Percentiles rank a stretch among this genome's conserved stretches.
phyloP scores from a whole-genome alignment of 1,140 invertebrate species.

The Drosophila gunungcola region DNA sequence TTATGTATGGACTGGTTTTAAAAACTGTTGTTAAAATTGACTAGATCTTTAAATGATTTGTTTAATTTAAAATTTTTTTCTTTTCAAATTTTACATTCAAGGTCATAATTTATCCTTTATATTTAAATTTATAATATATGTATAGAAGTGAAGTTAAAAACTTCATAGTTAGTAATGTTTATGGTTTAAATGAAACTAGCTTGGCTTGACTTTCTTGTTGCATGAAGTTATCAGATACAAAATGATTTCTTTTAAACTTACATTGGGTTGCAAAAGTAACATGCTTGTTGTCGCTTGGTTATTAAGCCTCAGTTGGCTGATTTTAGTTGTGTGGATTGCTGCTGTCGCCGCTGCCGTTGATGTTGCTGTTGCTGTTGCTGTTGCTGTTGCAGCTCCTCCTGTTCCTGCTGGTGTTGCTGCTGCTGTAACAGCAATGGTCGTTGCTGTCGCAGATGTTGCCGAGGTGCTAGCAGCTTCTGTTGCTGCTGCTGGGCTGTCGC shows the following conservation, averaged over 20 bases:
- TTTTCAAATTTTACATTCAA: too few species aligned
- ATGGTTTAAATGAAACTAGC: too few species aligned
- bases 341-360: conserved; percentile 30
- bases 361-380: conserved; percentile 35
- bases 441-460: conserved; percentile 22
- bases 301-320: conserved; percentile 71
- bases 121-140: too few species aligned
- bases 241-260: conserved; percentile 50
- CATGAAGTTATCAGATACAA: not conserved
- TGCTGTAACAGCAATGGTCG: conserved; percentile 17
- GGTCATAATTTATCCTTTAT: too few species aligned
- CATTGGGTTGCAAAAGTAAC: conserved; percentile 85
- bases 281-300: conserved; percentile 82
- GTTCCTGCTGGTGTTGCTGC: conserved; percentile 12
- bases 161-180: too few species aligned
- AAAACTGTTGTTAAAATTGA: too few species aligned
- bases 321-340: conserved; percentile 54
- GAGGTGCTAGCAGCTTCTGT: conserved; percentile 26
- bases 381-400: conserved; percentile 13
- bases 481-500: conserved; percentile 16
- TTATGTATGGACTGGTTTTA: not conserved
- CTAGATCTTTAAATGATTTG: too few species aligned
- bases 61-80: too few species aligned
- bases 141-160: too few species aligned
- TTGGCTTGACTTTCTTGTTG: not conserved